A percentile compares a stretch with the other conserved stretches of the same genome.
These are phyloP conservation scores for Zosterops lateralis DNA, from an alignment of 2,113 vertebrate genomes.

Conservation along the genomic window DNA sequence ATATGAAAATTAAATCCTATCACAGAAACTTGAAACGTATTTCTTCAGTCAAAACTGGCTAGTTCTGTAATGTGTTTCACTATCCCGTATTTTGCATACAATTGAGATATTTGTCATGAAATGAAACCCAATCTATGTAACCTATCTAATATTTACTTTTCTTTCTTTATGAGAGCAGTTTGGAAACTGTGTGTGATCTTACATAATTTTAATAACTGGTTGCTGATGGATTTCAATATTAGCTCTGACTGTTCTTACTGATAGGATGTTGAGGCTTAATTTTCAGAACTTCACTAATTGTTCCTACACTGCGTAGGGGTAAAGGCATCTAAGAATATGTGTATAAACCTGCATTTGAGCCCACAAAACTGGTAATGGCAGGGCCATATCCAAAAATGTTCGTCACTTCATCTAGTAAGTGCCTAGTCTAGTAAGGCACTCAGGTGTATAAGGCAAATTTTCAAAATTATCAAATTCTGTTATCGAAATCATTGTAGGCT, in stretches of 20 bases:
- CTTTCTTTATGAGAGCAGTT: slow-evolving; percentile 45
- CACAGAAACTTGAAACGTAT: background rate
- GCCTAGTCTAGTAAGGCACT: background rate
- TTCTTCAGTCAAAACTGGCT: slow-evolving; percentile 13
- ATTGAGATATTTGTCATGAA: slow-evolving; percentile 45
- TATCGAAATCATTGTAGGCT: background rate
- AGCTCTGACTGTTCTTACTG: slow-evolving; percentile 30
- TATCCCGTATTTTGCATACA: slow-evolving; percentile 40
- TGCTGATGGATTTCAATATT: slow-evolving; percentile 58
- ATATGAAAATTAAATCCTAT: slow-evolving; percentile 5
- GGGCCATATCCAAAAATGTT: background rate
- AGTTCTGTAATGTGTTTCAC: slow-evolving; percentile 2
- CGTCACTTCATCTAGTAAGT: background rate
- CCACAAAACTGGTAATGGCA: background rate
- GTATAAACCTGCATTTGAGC: slow-evolving; percentile 38
- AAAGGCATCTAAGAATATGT: slow-evolving; percentile 35
- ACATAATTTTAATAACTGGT: slow-evolving; percentile 59
- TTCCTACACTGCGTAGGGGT: background rate
- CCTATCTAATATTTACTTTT: slow-evolving; percentile 50
- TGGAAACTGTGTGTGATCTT: slow-evolving; percentile 63
- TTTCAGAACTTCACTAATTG: slow-evolving; percentile 46
- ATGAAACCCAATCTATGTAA: background rate
- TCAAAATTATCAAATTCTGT: background rate
- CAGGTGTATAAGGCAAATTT: background rate
- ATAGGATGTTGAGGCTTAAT: slow-evolving; percentile 9